Percentiles rank a stretch among this genome's conserved stretches.
phyloP scores from a whole-genome alignment of 2,113 vertebrate genomes.

The Rhinoptilus africanus region DNA sequence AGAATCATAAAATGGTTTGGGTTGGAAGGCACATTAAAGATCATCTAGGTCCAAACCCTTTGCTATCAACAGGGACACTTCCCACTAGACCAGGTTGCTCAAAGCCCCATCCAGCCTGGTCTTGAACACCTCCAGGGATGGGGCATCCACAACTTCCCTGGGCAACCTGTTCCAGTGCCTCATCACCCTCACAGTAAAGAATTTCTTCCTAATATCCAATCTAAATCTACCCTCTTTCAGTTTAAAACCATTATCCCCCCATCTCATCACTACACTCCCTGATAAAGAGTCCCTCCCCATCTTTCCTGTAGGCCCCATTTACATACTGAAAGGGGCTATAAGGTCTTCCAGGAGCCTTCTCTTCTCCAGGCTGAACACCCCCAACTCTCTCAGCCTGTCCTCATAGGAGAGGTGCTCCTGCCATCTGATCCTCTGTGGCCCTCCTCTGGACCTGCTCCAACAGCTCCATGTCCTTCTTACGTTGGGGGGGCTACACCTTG shows the following conservation, averaged over 20 bases:
- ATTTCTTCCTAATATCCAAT: not conserved
- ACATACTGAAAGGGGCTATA: not conserved
- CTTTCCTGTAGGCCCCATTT: not conserved
- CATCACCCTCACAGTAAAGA: not conserved
- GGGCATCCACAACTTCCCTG: not conserved
- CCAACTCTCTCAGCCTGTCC: not conserved
- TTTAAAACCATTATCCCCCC: not conserved
- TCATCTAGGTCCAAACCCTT: not conserved
- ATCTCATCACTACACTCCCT: not conserved
- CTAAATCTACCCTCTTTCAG: not conserved
- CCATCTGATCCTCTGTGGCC: not conserved
- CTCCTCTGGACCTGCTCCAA: not conserved
- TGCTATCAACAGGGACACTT: not conserved
- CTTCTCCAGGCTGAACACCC: not conserved
- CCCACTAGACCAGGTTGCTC: not conserved
- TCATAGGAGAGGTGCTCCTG: not conserved
- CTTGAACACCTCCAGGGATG: not conserved
- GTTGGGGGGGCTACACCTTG: not conserved
- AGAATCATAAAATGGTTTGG: not conserved
- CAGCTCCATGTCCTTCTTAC: not conserved
- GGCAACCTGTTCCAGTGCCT: not conserved
- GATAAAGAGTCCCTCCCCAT: not conserved
- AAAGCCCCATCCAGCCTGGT: not conserved
- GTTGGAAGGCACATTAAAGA: not conserved
- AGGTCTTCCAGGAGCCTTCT: not conserved